Evolutionary conservation across 1,140 invertebrate species (phyloP).

Genomic region (Philaenus spumarius): DNA sequence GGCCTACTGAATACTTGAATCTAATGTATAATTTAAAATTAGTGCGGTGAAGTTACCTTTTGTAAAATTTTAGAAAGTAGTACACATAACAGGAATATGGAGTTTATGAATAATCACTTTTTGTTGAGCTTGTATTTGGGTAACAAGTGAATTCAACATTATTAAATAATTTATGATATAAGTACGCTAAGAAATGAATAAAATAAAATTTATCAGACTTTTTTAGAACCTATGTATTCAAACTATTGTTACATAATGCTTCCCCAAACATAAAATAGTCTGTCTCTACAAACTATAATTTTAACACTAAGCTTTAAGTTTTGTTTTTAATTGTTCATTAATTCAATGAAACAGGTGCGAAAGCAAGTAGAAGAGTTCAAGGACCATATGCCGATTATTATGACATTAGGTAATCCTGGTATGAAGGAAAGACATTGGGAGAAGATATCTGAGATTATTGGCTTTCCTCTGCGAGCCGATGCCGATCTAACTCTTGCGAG

Average conservation of each 20-base stretch:
- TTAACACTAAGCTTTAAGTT: not conserved
- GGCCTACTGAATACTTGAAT: too few relatives aligned
- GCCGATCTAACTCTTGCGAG: slow-evolving; percentile 72
- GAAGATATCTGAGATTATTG: slow-evolving; percentile 90
- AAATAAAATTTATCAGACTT: not conserved
- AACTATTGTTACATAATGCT: not conserved
- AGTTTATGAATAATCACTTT: too few relatives aligned
- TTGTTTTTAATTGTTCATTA: not conserved
- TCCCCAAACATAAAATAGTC: not conserved
- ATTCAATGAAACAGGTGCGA: slow-evolving; percentile 43
- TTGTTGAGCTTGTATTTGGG: too few relatives aligned
- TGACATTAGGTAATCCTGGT: slow-evolving; percentile 89
- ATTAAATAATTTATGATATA: too few relatives aligned
- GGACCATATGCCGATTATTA: slow-evolving; percentile 82
- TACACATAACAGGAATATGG: too few relatives aligned
- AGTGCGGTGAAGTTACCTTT: too few relatives aligned
- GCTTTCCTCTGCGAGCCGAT: slow-evolving; percentile 84
- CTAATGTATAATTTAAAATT: too few relatives aligned
- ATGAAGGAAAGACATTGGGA: slow-evolving; percentile 94
- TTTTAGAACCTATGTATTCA: not conserved
- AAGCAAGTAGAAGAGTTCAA: slow-evolving; percentile 82
- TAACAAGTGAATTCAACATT: too few relatives aligned
- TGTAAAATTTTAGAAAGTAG: too few relatives aligned
- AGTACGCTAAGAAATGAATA: too few relatives aligned
- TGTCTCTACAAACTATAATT: not conserved